Conservation (phyloP, 2,113 vertebrate genomes). For the Macquaria australasica region DNA sequence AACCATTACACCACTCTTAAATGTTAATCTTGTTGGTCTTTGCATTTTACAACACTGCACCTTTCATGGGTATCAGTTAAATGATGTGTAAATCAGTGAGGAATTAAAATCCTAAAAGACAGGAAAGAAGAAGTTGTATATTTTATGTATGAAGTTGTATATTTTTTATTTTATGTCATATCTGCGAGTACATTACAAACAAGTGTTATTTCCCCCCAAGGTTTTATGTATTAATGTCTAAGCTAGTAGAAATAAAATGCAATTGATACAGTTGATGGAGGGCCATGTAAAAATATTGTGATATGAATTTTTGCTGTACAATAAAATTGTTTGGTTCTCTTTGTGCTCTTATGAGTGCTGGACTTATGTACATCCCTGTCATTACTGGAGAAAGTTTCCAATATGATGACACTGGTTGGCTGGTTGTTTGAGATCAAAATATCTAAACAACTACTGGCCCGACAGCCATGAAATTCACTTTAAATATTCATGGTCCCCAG, state of each 20-base stretch:
- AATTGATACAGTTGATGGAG: neutral
- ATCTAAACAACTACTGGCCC: no score
- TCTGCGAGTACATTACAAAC: neutral
- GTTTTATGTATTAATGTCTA: neutral
- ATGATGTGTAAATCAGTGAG: neutral
- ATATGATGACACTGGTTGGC: neutral
- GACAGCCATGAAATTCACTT: neutral
- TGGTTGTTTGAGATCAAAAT: no score
- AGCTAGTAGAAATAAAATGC: neutral
- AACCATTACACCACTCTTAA: slow-evolving; percentile 1
- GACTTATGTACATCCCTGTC: neutral
- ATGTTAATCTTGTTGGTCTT: neutral
- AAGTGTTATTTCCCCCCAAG: neutral
- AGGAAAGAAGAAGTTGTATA: neutral
- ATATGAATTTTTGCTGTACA: no score
- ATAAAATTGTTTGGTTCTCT: neutral
- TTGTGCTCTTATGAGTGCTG: neutral
- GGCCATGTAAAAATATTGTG: no score
- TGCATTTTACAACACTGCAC: neutral
- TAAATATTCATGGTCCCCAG: neutral
- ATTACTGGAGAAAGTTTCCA: neutral
- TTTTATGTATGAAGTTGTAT: neutral
- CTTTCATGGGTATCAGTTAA: neutral
- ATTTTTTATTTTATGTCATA: neutral
- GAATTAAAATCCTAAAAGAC: neutral